Evolutionary conservation across 2,113 vertebrate species (phyloP), one percentile per base, ranked within the genome.

Genomic region (Holacanthus passer): DNA sequence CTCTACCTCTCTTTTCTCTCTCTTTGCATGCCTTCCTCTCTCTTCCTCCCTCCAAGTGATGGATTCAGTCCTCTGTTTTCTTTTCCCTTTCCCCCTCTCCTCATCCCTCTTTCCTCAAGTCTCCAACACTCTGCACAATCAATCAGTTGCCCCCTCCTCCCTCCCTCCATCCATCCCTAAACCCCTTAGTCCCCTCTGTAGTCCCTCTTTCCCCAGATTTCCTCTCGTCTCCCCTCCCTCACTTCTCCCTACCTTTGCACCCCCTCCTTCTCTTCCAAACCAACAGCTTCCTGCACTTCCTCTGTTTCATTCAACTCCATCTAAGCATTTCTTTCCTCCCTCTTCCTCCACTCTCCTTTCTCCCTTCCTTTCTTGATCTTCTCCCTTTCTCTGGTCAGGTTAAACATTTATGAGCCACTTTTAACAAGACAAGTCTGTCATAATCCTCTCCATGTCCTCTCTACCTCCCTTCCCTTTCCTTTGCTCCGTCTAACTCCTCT

Each of bases 21-120:
- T 75, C 58, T 82, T 58, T 82, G 27, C 59, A 19, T 12, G 4
- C 7, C 45, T 83, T 83, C 48, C 66, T 71, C 35, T 41, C 35
- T 73, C 39, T 81, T 77, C 71, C 67, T 77, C 45, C 45, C 60
- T 62, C 19, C 0, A 70, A 86, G 94, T 96, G 96, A 97, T 97
- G 94, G 96, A 96, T 96, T 94, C 95, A 95, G 93, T 94, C 92
- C 88, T 94, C 94, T 95, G 89, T 93, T 96, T 97, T 96, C 95
- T 95, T 93, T 91, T 82, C 87, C 75, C 89, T 85, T 81, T 89
- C 81, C 86, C 72, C 79, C 79, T 91, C 87, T 90, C 71, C 58
- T 90, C 73, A 79, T 91, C 89, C 79, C 83, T 86, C 87, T 89
- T 89, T 91, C 87, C 89, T 87, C 88, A 93, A 96, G 96, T 97